These are phyloP conservation scores for Nylanderia fulva DNA, from an alignment of 1,140 invertebrate genomes.

Conservation along the genomic window DNA sequence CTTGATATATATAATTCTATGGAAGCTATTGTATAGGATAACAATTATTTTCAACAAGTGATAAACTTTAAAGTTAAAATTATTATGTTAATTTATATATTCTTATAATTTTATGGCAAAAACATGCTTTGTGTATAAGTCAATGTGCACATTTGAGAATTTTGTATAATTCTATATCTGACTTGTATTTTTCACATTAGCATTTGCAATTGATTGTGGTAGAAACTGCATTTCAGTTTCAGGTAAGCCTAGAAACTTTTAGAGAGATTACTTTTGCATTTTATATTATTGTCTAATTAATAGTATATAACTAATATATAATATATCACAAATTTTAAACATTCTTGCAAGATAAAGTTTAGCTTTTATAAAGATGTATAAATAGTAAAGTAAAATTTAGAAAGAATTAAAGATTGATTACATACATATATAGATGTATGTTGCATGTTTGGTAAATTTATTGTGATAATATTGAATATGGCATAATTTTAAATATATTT, in stretches of 20 bases:
- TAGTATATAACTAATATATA: not conserved
- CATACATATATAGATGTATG: constrained; percentile 6
- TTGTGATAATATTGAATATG: constrained; percentile 29
- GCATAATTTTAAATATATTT: constrained; percentile 7
- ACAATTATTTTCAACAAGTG: not conserved
- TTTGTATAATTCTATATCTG: constrained; percentile 2
- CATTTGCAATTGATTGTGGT: constrained; percentile 47
- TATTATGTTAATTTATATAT: not conserved
- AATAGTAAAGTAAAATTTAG: constrained; percentile 9
- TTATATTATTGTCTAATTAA: constrained; percentile 9
- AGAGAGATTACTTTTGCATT: not conserved
- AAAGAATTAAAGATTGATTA: constrained; percentile 28
- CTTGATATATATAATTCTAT: constrained; percentile 14
- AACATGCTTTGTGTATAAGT: not conserved
- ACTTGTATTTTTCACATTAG: constrained; percentile 30
- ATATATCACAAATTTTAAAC: constrained; percentile 19
- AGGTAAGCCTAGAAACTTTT: constrained; percentile 54
- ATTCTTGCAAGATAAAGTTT: constrained; percentile 1
- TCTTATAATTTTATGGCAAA: constrained; percentile 26
- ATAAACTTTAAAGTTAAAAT: not conserved
- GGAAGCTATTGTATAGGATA: constrained; percentile 20
- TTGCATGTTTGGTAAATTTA: constrained; percentile 25
- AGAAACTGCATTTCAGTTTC: constrained; percentile 26
- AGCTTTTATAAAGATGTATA: not conserved
- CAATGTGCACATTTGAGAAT: not conserved